A percentile compares a stretch with the other conserved stretches of the same genome.
Conservation (phyloP, 1,140 invertebrate species). For the Mercenaria mercenaria region DNA sequence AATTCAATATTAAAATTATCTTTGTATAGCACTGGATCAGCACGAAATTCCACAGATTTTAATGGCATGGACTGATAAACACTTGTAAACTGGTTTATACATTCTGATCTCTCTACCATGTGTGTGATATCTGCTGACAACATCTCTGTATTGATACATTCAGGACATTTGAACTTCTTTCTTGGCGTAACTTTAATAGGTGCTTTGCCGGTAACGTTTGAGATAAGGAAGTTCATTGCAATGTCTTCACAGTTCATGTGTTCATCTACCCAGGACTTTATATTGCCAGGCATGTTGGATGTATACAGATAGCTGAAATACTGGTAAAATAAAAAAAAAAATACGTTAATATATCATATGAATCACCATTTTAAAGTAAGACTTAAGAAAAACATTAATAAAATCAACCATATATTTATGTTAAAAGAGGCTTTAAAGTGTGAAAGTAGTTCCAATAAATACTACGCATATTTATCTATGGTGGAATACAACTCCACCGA, state of each 20-base stretch:
- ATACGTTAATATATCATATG: not conserved
- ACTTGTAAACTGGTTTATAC: constrained; percentile 94
- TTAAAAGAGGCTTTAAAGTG: too few species aligned
- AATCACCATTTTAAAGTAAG: too few species aligned
- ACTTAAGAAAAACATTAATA: too few species aligned
- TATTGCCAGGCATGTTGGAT: constrained; percentile 95
- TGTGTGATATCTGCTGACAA: constrained; percentile 95
- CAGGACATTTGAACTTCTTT: constrained; percentile 99
- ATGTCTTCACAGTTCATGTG: constrained; percentile 99
- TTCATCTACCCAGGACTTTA: constrained; percentile 98
- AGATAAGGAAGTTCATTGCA: constrained; percentile 99
- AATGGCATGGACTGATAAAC: constrained; percentile 96
- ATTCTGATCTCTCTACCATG: constrained; percentile 97
- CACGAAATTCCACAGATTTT: constrained; percentile 95
- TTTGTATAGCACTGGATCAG: constrained; percentile 97
- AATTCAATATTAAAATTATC: constrained; percentile 95
- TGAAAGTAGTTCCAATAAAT: too few species aligned
- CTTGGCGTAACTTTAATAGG: constrained; percentile 98
- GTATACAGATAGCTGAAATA: constrained; percentile 98
- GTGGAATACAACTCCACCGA: too few species aligned
- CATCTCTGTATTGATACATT: constrained; percentile 97
- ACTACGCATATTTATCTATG: too few species aligned
- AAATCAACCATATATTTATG: too few species aligned
- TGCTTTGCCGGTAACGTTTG: constrained; percentile 97
- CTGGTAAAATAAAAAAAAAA: constrained; percentile 80